Conservation (phyloP, 2,797 vertebrate genomes). For the Hapalemur alaotrensis region DNA sequence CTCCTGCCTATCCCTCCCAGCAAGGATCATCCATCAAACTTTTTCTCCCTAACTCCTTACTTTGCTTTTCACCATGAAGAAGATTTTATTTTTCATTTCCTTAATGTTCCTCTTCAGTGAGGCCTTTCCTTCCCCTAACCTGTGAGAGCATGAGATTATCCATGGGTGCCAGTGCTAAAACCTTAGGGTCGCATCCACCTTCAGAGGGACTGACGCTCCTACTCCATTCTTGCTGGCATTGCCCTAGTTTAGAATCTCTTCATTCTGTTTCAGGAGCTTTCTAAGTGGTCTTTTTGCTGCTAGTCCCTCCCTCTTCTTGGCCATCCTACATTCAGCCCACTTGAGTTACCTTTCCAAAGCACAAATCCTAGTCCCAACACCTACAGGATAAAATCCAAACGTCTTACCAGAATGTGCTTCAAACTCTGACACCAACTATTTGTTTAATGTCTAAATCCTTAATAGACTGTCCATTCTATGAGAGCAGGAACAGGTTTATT, state of each 20-base stretch:
- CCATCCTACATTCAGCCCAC: background rate
- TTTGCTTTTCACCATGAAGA: background rate
- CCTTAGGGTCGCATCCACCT: background rate
- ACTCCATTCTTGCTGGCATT: background rate
- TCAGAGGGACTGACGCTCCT: background rate
- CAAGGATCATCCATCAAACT: background rate
- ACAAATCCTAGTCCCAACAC: background rate
- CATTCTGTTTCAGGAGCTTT: background rate
- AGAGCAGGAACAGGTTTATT: constrained; percentile 17
- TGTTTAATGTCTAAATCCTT: background rate
- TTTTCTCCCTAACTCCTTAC: background rate
- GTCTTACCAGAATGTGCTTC: background rate
- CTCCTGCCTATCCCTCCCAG: background rate
- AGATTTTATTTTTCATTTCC: background rate
- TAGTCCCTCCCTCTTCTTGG: background rate
- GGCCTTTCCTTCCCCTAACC: background rate
- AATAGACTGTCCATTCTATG: background rate
- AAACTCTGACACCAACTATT: background rate
- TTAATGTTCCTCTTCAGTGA: background rate
- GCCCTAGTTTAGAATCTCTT: background rate
- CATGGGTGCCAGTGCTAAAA: background rate
- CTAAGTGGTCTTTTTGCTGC: background rate
- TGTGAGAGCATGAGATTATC: background rate
- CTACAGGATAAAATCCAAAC: background rate
- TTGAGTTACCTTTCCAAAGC: background rate